These are phyloP conservation scores for Brienomyrus longianalis DNA, from an alignment of 2,113 vertebrate genomes.

Conservation along the genomic window DNA sequence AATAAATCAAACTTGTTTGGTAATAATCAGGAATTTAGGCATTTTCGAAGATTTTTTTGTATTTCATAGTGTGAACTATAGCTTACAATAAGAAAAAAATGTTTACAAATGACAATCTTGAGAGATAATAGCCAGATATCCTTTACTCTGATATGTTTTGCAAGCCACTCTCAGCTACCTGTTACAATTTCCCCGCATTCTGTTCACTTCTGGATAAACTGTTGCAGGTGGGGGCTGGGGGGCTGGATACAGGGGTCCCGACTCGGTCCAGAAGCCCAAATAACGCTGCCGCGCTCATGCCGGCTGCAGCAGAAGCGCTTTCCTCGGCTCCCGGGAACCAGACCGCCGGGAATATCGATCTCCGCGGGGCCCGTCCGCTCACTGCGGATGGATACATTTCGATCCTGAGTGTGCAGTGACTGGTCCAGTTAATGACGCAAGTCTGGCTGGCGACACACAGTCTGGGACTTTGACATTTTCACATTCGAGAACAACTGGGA, in stretches of 20 bases:
- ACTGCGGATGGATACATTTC: constrained; percentile 64
- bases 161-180: neutral
- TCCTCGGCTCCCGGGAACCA: neutral
- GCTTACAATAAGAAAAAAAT: neutral
- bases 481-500: constrained; percentile 72
- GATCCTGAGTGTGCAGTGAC: constrained; percentile 55
- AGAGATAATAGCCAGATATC: neutral
- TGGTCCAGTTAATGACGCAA: constrained; percentile 74
- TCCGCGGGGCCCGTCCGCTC: constrained; percentile 28
- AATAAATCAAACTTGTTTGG: neutral
- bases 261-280: too few relatives aligned
- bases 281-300: neutral
- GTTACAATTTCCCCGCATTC: neutral
- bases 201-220: too few relatives aligned
- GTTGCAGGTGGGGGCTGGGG: neutral
- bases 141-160: neutral
- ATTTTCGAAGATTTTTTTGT: neutral
- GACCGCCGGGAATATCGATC: constrained; percentile 15
- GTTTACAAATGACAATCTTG: neutral
- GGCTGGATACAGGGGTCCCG: neutral
- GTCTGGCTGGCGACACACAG: constrained; percentile 67
- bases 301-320: neutral
- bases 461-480: constrained; percentile 79
- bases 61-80: neutral
- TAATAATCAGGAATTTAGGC: neutral